phyloP scores from a whole-genome alignment of 2,888 invertebrate species.

The Limenitis camilla region DNA sequence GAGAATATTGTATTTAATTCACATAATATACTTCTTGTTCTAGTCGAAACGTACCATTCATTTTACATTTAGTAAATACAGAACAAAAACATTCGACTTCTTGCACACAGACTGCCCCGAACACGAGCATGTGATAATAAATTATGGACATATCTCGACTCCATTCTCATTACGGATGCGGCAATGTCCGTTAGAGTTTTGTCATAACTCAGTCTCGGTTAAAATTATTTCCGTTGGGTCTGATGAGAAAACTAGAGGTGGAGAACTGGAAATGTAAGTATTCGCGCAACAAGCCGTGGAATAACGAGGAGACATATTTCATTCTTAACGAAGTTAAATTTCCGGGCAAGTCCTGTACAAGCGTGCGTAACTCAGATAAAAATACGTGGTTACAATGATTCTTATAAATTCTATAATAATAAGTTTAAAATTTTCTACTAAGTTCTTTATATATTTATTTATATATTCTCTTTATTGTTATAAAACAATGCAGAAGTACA shows the following conservation, averaged over 20 bases:
- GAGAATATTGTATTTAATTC: conserved; percentile 11
- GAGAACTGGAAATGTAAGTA: conserved; percentile 68
- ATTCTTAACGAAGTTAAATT: conserved; percentile 75
- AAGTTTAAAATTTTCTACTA: no score
- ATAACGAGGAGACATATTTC: conserved; percentile 72
- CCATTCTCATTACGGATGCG: conserved; percentile 73
- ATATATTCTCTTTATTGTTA: no score
- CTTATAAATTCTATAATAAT: no score
- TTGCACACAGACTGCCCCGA: conserved; percentile 36
- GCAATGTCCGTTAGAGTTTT: conserved; percentile 73
- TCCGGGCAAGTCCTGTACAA: conserved; percentile 66
- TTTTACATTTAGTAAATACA: conserved; percentile 26
- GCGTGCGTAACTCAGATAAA: conserved; percentile 72
- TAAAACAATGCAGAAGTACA: no score
- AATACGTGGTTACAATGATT: conserved; percentile 37
- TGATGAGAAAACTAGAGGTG: conserved; percentile 74
- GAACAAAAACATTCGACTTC: conserved; percentile 50
- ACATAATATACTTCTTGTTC: conserved; percentile 4
- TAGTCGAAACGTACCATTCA: background rate
- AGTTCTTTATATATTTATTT: no score
- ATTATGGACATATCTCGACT: conserved; percentile 68
- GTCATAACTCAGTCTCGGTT: conserved; percentile 74
- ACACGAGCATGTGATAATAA: conserved; percentile 63
- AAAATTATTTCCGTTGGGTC: conserved; percentile 72
- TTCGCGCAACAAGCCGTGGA: conserved; percentile 71